Percentiles rank a stretch among this genome's conserved stretches.
These are phyloP conservation scores for Heterochromis multidens DNA, from an alignment of 2,113 vertebrate species.

Conservation along the genomic window DNA sequence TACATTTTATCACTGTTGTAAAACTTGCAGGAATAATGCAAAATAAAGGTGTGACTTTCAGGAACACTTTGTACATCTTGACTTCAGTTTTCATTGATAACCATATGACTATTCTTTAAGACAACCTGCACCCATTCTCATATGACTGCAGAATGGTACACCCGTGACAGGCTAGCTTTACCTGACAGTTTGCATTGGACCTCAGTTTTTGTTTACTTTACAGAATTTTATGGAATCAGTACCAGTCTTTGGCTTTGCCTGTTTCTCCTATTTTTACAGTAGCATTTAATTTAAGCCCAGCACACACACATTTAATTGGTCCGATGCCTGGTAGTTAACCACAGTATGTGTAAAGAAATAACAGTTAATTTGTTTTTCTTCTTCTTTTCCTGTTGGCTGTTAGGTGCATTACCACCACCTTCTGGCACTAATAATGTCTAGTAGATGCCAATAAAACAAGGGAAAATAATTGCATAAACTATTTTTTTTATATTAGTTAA, in stretches of 20 bases:
- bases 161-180: background rate
- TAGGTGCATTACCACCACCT: no score
- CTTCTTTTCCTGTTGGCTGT: no score
- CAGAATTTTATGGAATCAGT: background rate
- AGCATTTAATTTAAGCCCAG: background rate
- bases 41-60: no score
- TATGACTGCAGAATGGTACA: background rate
- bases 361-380: no score
- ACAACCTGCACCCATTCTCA: background rate
- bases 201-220: rapidly evolving
- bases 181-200: background rate
- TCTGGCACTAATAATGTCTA: no score
- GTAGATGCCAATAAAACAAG: no score
- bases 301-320: rapidly evolving
- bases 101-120: background rate
- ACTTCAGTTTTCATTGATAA: no score
- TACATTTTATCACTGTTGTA: no score
- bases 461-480: no score
- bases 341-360: background rate
- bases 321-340: background rate
- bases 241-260: background rate
- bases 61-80: no score
- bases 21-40: no score
- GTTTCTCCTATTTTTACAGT: background rate
- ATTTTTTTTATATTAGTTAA: no score